A percentile compares a stretch with the other conserved stretches of the same genome.
phyloP scores from a whole-genome alignment of 2,888 invertebrate species.

The Dasysyrphus tricinctus region DNA sequence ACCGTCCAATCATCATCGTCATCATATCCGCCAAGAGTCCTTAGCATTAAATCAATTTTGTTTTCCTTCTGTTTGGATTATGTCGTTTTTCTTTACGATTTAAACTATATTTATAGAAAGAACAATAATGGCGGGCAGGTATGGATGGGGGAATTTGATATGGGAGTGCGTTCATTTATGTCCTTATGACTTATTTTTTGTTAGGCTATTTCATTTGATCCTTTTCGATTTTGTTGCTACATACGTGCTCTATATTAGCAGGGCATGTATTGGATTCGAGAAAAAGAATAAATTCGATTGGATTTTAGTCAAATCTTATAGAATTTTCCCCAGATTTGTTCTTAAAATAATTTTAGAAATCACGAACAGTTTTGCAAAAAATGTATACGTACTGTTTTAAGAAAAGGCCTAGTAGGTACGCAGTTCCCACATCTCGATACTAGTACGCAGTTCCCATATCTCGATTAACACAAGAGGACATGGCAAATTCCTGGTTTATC shows the following conservation, averaged over 20 bases:
- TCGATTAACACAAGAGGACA: too few species aligned
- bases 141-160: not conserved
- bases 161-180: slow-evolving; percentile 15
- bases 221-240: not conserved
- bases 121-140: not conserved
- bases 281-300: not conserved
- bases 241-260: not conserved
- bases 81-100: slow-evolving; percentile 15
- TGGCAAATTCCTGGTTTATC: too few species aligned
- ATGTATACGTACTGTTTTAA: too few species aligned
- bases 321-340: too few species aligned
- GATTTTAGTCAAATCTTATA: too few species aligned
- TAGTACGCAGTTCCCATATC: too few species aligned
- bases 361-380: too few species aligned
- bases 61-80: slow-evolving; percentile 27
- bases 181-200: slow-evolving; percentile 22
- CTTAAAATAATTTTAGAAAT: too few species aligned
- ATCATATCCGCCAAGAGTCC: slow-evolving; percentile 55
- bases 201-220: slow-evolving; percentile 29
- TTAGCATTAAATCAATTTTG: slow-evolving; percentile 63
- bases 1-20: slow-evolving; percentile 67
- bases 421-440: too few species aligned
- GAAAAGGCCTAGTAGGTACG: too few species aligned
- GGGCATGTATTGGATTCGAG: not conserved
- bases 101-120: slow-evolving; percentile 13